A percentile compares a stretch with the other conserved stretches of the same genome.
phyloP scores from a whole-genome alignment of 2,797 vertebrate species.

The Avahi laniger region DNA sequence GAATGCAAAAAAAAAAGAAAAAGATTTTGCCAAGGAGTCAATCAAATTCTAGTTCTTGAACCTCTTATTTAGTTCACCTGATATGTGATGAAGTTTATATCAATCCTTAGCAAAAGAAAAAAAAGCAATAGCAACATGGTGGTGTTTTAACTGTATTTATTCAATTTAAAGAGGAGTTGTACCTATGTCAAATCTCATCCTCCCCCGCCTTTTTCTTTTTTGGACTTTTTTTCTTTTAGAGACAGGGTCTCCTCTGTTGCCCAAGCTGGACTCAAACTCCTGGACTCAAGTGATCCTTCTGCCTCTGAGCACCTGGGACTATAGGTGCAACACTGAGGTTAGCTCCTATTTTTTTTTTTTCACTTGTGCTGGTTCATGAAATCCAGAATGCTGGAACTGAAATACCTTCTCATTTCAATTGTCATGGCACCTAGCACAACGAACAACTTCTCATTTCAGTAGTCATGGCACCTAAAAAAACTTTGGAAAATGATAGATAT shows the following conservation, averaged over 20 bases:
- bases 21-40: neutral
- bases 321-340: neutral
- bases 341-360: neutral
- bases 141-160: neutral
- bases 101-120: neutral
- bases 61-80: neutral
- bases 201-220: too few relatives aligned
- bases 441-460: neutral
- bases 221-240: too few relatives aligned
- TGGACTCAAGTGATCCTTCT: too few relatives aligned
- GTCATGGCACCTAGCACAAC: neutral
- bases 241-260: too few relatives aligned
- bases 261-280: too few relatives aligned
- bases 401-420: slow-evolving; percentile 35
- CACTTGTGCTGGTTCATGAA: neutral
- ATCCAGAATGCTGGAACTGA: neutral
- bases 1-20: neutral
- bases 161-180: neutral
- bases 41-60: neutral
- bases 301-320: too few relatives aligned
- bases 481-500: neutral
- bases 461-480: neutral
- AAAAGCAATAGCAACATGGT: neutral
- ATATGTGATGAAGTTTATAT: neutral
- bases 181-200: too few relatives aligned